Evolutionary conservation across 2,888 invertebrate species (phyloP), one percentile per base, ranked within the genome.

Genomic region (Limnephilus lunatus): DNA sequence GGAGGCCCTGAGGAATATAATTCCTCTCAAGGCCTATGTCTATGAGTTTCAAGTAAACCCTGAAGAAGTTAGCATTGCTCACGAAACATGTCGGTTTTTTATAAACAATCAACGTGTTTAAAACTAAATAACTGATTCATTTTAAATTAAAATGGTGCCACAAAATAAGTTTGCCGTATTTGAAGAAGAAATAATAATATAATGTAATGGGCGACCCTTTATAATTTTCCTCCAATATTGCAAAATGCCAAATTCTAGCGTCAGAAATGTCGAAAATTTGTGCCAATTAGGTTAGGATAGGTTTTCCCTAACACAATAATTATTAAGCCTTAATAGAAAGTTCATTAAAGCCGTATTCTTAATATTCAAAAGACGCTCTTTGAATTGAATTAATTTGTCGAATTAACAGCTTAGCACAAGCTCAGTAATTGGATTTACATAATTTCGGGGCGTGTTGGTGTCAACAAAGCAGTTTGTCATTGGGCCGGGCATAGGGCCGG

Each of bases 361-460:
- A 44, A 44, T 86, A 30, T 44, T 86, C 39, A 44, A 86, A 86
- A 44, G 44, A 44, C 83, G 83, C 83, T 86, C 35, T 86, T 86
- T 44, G 30, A 39, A 83, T 35, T 83, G 30, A 35, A 86, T 86
- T 86, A 86, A 86, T 44, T 86, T 86, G 86, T 39, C 86, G 44
- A 86, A 86, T 44, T 44, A 86, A 86, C 44, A 35, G 83, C 83
- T 83, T 83, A 83, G 83, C 83, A 83, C 83, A 83, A 30, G 86
- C 86, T 48, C 30, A 44, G 44, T 44, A 44, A 86, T 48, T 35
- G 44, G 44, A 44, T 86, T 86, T 86, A 44, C 48, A 44, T 44
- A 86, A 44, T 86, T 86, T 86, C 48, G 44, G 44, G 44, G 44
- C 44, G 35, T 48, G 30, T 48, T 48, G 25, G n/a, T 44, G 86